These are phyloP conservation scores for Drosophila arawakana DNA, from an alignment of 1,140 invertebrate species.

Conservation along the genomic window DNA sequence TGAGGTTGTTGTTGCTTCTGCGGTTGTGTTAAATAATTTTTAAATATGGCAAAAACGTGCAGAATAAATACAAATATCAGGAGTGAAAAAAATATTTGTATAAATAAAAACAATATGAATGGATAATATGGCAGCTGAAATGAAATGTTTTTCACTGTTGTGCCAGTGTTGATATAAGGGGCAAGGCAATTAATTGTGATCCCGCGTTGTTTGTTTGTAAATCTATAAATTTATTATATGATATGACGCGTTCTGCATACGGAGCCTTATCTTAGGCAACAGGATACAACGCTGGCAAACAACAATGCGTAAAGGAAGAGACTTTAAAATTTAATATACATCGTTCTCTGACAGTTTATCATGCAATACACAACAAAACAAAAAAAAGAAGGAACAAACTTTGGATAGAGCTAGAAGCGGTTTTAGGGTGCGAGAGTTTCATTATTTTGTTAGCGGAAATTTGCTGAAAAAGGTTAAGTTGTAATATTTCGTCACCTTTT, in stretches of 20 bases:
- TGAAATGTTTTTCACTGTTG: conserved; percentile 12
- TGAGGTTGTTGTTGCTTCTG: not conserved
- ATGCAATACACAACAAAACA: conserved; percentile 10
- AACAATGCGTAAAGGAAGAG: not conserved
- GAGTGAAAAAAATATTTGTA: conserved; percentile 1
- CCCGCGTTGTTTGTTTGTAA: conserved; percentile 12
- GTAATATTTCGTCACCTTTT: conserved; percentile 82
- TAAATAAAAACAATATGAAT: conserved; percentile 1
- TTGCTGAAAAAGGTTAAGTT: conserved; percentile 77
- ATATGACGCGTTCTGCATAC: conserved; percentile 18
- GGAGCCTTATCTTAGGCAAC: conserved; percentile 43
- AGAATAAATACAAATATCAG: conserved; percentile 18
- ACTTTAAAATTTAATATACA: conserved; percentile 49
- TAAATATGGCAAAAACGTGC: conserved; percentile 30
- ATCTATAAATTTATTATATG: conserved; percentile 33
- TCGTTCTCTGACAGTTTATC: conserved; percentile 3
- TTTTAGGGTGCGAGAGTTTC: not conserved
- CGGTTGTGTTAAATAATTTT: conserved; percentile 48
- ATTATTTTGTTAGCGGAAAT: conserved; percentile 78
- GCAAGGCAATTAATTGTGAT: conserved; percentile 42
- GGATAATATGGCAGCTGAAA: conserved; percentile 42
- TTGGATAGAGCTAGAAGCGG: conserved; percentile 5
- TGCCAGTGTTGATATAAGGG: conserved; percentile 28
- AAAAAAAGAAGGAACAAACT: conserved; percentile 23
- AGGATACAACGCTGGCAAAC: conserved; percentile 23